Base-by-base conservation (phyloP, 1,140 invertebrate genomes). In the Pseudomyrmex flavicornis region DNA sequence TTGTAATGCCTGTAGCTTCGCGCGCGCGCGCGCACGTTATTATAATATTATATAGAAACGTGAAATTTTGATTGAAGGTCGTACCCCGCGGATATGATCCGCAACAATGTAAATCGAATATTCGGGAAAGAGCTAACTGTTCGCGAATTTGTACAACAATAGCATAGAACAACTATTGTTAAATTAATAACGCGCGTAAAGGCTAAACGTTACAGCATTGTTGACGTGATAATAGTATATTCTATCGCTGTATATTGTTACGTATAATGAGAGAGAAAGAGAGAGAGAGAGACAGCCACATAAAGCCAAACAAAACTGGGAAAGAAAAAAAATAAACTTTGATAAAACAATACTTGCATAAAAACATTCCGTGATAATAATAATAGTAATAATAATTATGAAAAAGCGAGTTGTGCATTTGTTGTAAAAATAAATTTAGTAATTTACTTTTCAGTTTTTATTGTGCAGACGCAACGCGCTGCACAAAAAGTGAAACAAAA, bases 211-310 rank as follows among this genome's bases (percentile, higher is more conserved):
- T 48, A 44, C 2, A 12, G 15, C 20, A 35, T 35, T 63, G 48
- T 50, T 63, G n/a, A 61, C n/a, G n/a, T 74, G 13, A 48, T 75
- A 61, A 62, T 48, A 12, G 35, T 35, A 35, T 35, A 35, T 35
- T 35, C 35, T 35, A 35, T 35, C 35, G 35, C 35, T 35, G 35
- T 35, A 35, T 35, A 35, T 35, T 35, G 35, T 35, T 35, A 35
- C 35, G 5, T 35, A 7, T 35, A 35, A 35, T 35, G 35, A 35
- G 35, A 26, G 26, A 26, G 26, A 26, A 2, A 26, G 26, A 26
- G 26, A 26, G 2, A 26, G 22, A 26, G 22, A 26, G 22, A 2
- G 22, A 26, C 1, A 35, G 4, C 0, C 35, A 35, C 35, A 35
- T 7, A 35, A 35, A 35, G 35, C 35, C 35, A 35, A 35, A 35